Base-by-base conservation (phyloP, 2,888 invertebrate species). In the Ophioninae sp. region DNA sequence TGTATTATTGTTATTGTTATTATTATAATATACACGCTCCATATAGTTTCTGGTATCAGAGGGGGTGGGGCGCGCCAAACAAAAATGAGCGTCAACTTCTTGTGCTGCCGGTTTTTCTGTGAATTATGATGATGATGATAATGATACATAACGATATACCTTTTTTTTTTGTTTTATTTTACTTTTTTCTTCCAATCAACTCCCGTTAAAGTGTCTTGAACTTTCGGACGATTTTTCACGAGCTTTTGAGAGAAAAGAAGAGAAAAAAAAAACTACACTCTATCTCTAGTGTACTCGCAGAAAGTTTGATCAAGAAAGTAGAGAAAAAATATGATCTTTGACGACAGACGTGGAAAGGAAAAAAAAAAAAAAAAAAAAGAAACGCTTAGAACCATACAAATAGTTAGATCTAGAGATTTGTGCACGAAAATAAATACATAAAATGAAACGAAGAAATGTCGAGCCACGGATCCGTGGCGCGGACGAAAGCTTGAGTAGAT, bases 1-100 rank as follows among this genome's bases (percentile, higher is more conserved):
- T 72, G 64, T 76, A 39, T 67, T 76, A 80, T 80, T 80, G 57
- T 85, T 85, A 85, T 80, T 86, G 81, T 87, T 78, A 70, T 78
- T 78, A 79, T 79, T 70, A 77, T 82, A 82, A 79, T 77, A 84
- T 81, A 84, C 81, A 84, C 83, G 78, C 86, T 86, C 85, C 86
- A 85, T 82, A 86, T 82, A 86, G 82, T 86, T 87, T 87, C 87
- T 83, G 84, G 83, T 85, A 74, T 64, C 70, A 74, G 85, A 69
- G 80, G 85, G 86, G 85, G 80, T 91, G 91, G 93, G 93, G 87
- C 91, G 91, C 91, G 95, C 95, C 94, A 94, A 95, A 96, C 96
- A 95, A 95, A 95, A 96, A 96, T 96, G 96, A 96, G 95, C 96
- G 96, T 96, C 96, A 96, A 96, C 96, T 96, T 96, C 96, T 96